Evolutionary conservation across 2,888 invertebrate species (phyloP).

Genomic region (Aphidius colemani): DNA sequence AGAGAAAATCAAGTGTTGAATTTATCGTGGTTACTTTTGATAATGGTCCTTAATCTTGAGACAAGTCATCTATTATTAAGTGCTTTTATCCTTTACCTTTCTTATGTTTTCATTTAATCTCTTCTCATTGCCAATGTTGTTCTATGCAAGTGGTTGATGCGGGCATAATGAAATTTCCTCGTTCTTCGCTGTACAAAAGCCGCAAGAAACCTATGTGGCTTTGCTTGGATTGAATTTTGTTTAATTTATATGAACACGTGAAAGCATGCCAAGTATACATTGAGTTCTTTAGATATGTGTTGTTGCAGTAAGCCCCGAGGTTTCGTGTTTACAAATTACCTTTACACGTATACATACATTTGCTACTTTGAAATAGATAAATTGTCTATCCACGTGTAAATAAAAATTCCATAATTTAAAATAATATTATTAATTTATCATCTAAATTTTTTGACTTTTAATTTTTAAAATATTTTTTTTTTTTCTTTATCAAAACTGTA

Average conservation of each 20-base stretch:
- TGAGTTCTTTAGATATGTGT: slow-evolving; percentile 1
- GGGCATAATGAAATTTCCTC: slow-evolving; percentile 28
- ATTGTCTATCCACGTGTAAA: not conserved
- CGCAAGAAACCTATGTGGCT: slow-evolving; percentile 14
- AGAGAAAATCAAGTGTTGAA: slow-evolving; percentile 5
- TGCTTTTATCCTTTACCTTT: slow-evolving; percentile 25
- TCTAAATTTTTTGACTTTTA: too few relatives aligned
- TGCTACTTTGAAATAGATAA: slow-evolving; percentile 3
- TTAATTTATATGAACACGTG: slow-evolving; percentile 28
- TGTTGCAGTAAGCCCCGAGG: slow-evolving; percentile 7
- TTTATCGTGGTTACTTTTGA: not conserved
- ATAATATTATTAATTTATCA: too few relatives aligned
- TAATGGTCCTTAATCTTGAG: slow-evolving; percentile 7
- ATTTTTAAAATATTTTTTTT: too few relatives aligned
- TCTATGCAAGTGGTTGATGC: slow-evolving; percentile 20
- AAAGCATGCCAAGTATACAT: slow-evolving; percentile 28
- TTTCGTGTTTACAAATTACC: slow-evolving; percentile 20
- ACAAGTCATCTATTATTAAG: slow-evolving; percentile 18
- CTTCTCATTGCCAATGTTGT: not conserved
- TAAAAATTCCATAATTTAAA: not conserved
- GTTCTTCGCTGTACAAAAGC: slow-evolving; percentile 2
- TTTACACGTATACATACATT: slow-evolving; percentile 2
- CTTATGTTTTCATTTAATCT: slow-evolving; percentile 15
- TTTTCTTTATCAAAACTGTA: too few relatives aligned
- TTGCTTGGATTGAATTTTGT: slow-evolving; percentile 30